A percentile compares a stretch with the other conserved stretches of the same genome.
These are phyloP conservation scores for Porites cylindrica DNA, from an alignment of 92 coral and sea anemone species.

Conservation along the genomic window DNA sequence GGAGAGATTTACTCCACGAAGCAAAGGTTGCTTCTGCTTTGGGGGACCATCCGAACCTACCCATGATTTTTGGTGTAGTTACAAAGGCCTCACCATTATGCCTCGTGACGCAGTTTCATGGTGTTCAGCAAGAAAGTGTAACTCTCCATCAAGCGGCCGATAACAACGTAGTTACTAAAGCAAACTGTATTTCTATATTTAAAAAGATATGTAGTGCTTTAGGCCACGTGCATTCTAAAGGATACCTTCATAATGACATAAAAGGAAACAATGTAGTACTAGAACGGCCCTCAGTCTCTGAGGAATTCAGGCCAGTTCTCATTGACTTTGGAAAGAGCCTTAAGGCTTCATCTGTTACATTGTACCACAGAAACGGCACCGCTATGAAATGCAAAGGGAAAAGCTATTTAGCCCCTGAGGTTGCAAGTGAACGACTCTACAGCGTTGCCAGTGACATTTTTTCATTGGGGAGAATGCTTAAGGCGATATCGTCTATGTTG, in stretches of 20 bases:
- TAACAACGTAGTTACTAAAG: too few relatives aligned
- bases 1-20: neutral
- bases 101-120: constrained; percentile 1
- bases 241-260: neutral
- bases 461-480: constrained; percentile 8
- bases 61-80: neutral
- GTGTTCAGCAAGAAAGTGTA: neutral
- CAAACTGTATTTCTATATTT: neutral
- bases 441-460: constrained; percentile 18
- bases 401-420: neutral
- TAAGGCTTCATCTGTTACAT: neutral
- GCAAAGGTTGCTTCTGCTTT: neutral
- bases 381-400: neutral
- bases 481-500: neutral
- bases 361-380: neutral
- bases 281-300: neutral
- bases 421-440: neutral
- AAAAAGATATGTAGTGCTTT: neutral
- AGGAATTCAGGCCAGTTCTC: neutral
- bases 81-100: neutral
- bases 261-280: neutral
- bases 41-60: constrained; percentile 6
- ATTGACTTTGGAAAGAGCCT: neutral
- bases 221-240: neutral
- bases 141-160: neutral